phyloP scores from a whole-genome alignment of 2,113 vertebrate species.

The Osmerus mordax region DNA sequence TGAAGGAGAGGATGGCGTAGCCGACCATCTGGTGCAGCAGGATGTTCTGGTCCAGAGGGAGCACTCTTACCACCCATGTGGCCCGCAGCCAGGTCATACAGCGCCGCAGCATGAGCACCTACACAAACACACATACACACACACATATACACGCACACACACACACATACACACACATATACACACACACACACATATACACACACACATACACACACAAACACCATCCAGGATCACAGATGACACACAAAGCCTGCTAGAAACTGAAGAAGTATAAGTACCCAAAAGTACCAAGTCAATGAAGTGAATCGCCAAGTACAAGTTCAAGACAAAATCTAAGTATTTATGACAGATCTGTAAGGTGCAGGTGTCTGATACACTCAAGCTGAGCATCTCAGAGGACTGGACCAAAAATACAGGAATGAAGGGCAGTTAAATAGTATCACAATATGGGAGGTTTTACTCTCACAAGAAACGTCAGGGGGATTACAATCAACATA shows the following conservation, averaged over 20 bases:
- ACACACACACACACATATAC: constrained; percentile 16
- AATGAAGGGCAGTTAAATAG: too few relatives aligned
- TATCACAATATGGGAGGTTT: too few relatives aligned
- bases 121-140: constrained; percentile 18
- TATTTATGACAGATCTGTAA: too few relatives aligned
- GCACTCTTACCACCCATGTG: constrained; percentile 72
- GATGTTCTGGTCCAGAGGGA: constrained; percentile 84
- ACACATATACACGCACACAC: not conserved
- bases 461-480: too few relatives aligned
- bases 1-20: constrained; percentile 70
- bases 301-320: too few relatives aligned
- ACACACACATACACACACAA: not conserved
- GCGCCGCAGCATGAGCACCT: constrained; percentile 85
- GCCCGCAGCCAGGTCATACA: constrained; percentile 81
- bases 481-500: too few relatives aligned
- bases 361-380: too few relatives aligned
- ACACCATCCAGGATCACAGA: not conserved
- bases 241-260: not conserved
- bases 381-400: too few relatives aligned
- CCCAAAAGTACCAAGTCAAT: not conserved
- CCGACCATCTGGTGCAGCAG: constrained; percentile 83
- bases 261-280: not conserved
- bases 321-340: too few relatives aligned
- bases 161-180: constrained; percentile 5
- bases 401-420: too few relatives aligned